A percentile compares a stretch with the other conserved stretches of the same genome.
These are phyloP conservation scores for Drosophila lacicola DNA, from an alignment of 2,888 invertebrate genomes.

Conservation along the genomic window DNA sequence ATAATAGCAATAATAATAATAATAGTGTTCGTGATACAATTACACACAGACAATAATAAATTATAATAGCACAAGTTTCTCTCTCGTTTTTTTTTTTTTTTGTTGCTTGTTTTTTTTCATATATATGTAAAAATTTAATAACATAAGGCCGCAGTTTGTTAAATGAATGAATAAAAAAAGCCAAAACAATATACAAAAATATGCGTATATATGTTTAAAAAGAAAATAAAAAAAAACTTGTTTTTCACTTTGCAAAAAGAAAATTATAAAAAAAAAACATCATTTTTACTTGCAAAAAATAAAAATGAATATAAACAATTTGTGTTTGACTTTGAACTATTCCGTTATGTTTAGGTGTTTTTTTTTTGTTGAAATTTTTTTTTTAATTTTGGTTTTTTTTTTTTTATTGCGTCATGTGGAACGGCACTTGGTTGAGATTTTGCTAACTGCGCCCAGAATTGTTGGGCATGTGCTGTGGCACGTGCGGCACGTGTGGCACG, in stretches of 20 bases:
- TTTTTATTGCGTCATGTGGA: conserved; percentile 33
- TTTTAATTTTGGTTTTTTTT: background rate
- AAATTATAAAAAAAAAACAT: no score
- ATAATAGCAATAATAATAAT: conserved; percentile 30
- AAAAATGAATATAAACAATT: conserved; percentile 10
- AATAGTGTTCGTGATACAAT: conserved; percentile 29
- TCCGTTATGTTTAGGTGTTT: conserved; percentile 8
- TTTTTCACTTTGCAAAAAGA: no score
- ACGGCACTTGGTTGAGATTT: conserved; percentile 41
- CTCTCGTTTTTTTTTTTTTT: conserved; percentile 14
- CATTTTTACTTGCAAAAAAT: background rate
- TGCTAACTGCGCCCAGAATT: conserved; percentile 10
- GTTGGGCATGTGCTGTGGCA: background rate
- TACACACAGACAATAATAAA: conserved; percentile 53
- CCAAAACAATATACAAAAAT: conserved; percentile 6
- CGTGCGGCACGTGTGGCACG: background rate
- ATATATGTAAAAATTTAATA: conserved; percentile 41
- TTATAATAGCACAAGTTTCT: conserved; percentile 60
- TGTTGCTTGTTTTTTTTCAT: conserved; percentile 13
- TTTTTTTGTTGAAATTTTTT: conserved; percentile 1
- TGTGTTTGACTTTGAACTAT: conserved; percentile 35
- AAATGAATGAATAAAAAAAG: conserved; percentile 5
- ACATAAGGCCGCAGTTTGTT: conserved; percentile 52
- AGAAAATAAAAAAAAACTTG: no score
- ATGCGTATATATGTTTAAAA: background rate